A percentile compares a stretch with the other conserved stretches of the same genome.
These are phyloP conservation scores for Nycticorax nycticorax DNA, from an alignment of 2,113 vertebrate genomes.

Conservation along the genomic window DNA sequence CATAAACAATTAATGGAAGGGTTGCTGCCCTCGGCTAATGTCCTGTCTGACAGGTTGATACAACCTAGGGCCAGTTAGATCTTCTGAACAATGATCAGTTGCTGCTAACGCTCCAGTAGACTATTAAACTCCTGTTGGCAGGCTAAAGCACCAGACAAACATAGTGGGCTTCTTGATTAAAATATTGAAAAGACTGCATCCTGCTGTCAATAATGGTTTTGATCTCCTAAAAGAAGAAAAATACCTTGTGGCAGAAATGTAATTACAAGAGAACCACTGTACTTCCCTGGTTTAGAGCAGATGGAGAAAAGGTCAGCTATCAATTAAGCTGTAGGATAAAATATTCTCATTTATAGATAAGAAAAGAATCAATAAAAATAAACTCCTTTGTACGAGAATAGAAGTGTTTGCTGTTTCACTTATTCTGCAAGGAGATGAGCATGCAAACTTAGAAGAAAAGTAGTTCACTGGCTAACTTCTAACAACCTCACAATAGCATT, in stretches of 20 bases:
- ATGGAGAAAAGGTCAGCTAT: conserved; percentile 62
- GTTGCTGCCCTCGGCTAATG: conserved; percentile 6
- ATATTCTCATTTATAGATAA: conserved; percentile 23
- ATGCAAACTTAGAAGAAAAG: background rate
- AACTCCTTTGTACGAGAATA: background rate
- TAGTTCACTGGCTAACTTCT: background rate
- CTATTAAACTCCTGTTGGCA: conserved; percentile 41
- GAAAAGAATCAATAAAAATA: conserved; percentile 35
- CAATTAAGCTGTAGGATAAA: conserved; percentile 49
- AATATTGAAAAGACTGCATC: conserved; percentile 51
- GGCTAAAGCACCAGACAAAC: conserved; percentile 21
- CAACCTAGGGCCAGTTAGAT: conserved; percentile 25
- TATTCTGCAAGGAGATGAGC: background rate
- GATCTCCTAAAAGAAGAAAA: conserved; percentile 56
- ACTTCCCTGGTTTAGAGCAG: conserved; percentile 32
- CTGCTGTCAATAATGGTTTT: conserved; percentile 62
- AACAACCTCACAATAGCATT: background rate
- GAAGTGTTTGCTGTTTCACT: background rate
- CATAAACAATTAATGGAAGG: conserved; percentile 42
- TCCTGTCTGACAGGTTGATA: conserved; percentile 12
- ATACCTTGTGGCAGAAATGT: conserved; percentile 62
- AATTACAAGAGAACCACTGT: conserved; percentile 54
- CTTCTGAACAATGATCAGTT: conserved; percentile 7
- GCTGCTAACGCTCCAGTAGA: conserved; percentile 17
- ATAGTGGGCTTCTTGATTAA: conserved; percentile 57